Evolutionary conservation across 1,140 invertebrate genomes (phyloP).

Genomic region (Pinna nobilis): DNA sequence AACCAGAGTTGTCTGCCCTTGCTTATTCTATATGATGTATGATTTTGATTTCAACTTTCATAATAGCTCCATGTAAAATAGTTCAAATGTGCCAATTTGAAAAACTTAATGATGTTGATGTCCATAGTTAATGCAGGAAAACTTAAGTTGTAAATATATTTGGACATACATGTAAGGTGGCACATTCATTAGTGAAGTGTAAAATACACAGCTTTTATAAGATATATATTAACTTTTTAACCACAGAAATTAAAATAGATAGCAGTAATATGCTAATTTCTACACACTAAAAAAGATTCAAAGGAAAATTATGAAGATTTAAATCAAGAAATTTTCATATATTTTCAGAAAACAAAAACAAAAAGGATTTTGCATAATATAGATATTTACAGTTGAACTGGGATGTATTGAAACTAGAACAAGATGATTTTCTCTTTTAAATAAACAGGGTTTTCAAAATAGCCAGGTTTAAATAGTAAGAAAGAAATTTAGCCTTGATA

Average conservation of each 20-base stretch:
- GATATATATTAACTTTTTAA: background rate
- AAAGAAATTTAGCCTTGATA: no score
- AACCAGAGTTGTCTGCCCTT: background rate
- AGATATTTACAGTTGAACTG: no score
- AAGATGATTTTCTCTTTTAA: no score
- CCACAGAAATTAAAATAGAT: background rate
- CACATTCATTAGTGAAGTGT: background rate
- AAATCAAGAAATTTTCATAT: background rate
- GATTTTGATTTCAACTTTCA: background rate
- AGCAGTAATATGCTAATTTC: background rate
- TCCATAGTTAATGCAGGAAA: background rate
- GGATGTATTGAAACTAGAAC: no score
- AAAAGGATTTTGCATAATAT: no score
- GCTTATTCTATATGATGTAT: background rate
- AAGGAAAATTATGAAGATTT: background rate
- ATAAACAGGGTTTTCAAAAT: no score
- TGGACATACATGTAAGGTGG: background rate
- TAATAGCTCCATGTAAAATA: background rate
- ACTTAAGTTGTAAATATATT: background rate
- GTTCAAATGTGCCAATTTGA: background rate
- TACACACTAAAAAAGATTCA: background rate
- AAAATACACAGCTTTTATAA: background rate
- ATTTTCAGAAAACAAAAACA: no score
- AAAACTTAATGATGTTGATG: background rate
- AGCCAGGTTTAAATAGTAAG: no score